These are phyloP conservation scores for Austrolebias charrua DNA, from an alignment of 2,797 vertebrate genomes.

Conservation along the genomic window DNA sequence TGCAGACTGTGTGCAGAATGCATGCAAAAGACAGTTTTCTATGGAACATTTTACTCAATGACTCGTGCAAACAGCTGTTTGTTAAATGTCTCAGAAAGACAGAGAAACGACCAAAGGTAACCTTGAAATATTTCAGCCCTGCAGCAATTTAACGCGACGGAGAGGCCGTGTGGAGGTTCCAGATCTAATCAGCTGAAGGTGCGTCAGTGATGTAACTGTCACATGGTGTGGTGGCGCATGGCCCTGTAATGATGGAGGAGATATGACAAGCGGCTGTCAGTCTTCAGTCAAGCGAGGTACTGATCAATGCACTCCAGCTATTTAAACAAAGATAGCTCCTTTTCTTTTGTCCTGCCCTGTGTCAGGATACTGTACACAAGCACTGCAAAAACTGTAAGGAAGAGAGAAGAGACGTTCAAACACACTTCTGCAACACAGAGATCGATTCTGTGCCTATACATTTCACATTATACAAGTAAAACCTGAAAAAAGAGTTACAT, in stretches of 20 bases:
- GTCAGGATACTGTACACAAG: background rate
- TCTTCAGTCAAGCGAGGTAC: constrained; percentile 32
- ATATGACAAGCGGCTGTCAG: constrained; percentile 48
- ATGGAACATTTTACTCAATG: background rate
- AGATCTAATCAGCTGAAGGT: constrained; percentile 63
- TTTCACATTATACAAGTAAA: background rate
- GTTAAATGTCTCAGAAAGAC: background rate
- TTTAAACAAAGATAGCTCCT: constrained; percentile 28
- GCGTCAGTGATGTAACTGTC: constrained; percentile 58
- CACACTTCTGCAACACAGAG: too few relatives aligned
- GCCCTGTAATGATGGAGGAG: constrained; percentile 25
- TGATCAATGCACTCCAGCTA: constrained; percentile 34
- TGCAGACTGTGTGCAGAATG: background rate
- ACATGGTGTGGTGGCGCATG: constrained; percentile 29
- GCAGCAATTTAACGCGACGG: constrained; percentile 52
- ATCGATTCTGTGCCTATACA: background rate
- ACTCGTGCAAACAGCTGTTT: background rate
- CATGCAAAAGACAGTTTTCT: too few relatives aligned
- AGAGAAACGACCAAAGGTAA: background rate
- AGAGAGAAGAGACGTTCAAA: background rate
- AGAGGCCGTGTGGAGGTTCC: constrained; percentile 14
- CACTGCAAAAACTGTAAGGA: background rate
- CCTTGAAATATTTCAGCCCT: constrained; percentile 14
- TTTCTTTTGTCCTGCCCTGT: background rate
- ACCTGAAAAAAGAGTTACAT: background rate